These are phyloP conservation scores for Gadopsis marmoratus DNA, from an alignment of 2,797 vertebrate species.

Conservation along the genomic window DNA sequence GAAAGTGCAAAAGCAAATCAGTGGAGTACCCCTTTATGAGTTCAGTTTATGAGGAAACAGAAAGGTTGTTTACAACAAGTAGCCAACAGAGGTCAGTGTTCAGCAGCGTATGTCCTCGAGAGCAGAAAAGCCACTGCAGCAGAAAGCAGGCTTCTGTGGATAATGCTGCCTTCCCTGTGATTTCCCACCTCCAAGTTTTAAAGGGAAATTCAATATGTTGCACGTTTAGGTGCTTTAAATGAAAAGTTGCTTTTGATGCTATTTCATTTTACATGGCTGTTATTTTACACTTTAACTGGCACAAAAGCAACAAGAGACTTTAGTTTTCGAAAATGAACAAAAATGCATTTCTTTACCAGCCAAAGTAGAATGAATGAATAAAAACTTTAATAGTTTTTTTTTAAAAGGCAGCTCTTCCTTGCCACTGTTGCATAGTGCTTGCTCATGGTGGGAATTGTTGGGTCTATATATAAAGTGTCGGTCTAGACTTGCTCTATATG, in stretches of 20 bases:
- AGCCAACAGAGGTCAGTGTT: constrained; percentile 73
- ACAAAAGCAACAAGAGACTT: background rate
- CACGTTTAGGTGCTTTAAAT: background rate
- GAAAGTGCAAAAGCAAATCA: background rate
- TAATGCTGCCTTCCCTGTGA: constrained; percentile 19
- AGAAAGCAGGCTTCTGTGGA: background rate
- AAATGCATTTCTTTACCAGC: background rate
- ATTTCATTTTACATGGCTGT: background rate
- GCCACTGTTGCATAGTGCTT: too few species aligned
- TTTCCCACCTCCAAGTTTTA: background rate
- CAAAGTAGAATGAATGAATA: background rate
- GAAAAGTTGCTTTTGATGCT: background rate
- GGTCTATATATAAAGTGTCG: too few species aligned
- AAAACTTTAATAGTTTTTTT: background rate
- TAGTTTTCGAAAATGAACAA: background rate
- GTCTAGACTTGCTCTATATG: too few species aligned
- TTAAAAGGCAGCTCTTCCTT: too few species aligned
- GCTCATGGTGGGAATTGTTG: too few species aligned
- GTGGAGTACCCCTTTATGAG: too few species aligned
- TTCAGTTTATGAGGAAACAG: too few species aligned
- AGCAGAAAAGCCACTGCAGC: constrained; percentile 4
- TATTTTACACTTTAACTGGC: background rate
- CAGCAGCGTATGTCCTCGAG: constrained; percentile 33
- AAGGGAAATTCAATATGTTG: background rate
- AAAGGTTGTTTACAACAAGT: background rate